Evolutionary conservation across 1,140 invertebrate genomes (phyloP).

Genomic region (Drosophila asahinai): DNA sequence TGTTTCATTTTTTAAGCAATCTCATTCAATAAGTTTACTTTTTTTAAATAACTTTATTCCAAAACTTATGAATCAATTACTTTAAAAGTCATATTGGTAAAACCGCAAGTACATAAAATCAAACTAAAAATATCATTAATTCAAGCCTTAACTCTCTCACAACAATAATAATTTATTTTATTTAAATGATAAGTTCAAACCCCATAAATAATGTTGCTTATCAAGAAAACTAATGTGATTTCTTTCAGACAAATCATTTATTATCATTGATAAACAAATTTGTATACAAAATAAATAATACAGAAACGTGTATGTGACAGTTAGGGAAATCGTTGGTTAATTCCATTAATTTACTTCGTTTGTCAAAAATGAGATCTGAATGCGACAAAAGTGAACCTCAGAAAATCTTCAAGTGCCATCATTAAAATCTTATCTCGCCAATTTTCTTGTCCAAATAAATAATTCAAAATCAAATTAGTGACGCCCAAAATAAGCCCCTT

Average conservation of each 20-base stretch:
- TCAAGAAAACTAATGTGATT: background rate
- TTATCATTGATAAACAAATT: slow-evolving; percentile 17
- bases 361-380: slow-evolving; percentile 6
- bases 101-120: too few relatives aligned
- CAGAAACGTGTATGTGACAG: background rate
- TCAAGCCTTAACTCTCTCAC: too few relatives aligned
- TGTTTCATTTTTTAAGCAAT: too few relatives aligned
- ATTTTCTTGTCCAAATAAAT: slow-evolving; percentile 31
- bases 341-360: slow-evolving; percentile 9
- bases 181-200: background rate
- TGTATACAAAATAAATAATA: slow-evolving; percentile 9
- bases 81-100: too few relatives aligned
- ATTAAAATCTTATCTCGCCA: slow-evolving; percentile 22
- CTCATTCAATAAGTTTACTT: background rate
- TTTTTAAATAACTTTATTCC: background rate
- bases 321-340: slow-evolving; percentile 8
- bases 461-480: slow-evolving; percentile 33
- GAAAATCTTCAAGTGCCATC: slow-evolving; percentile 14
- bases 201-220: background rate
- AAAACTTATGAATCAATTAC: background rate
- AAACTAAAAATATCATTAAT: background rate
- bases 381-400: background rate
- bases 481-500: background rate
- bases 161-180: background rate
- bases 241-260: background rate